A percentile compares a stretch with the other conserved stretches of the same genome.
These are phyloP conservation scores for Cinclus mexicanus DNA, from an alignment of 2,113 vertebrate species.

Conservation along the genomic window DNA sequence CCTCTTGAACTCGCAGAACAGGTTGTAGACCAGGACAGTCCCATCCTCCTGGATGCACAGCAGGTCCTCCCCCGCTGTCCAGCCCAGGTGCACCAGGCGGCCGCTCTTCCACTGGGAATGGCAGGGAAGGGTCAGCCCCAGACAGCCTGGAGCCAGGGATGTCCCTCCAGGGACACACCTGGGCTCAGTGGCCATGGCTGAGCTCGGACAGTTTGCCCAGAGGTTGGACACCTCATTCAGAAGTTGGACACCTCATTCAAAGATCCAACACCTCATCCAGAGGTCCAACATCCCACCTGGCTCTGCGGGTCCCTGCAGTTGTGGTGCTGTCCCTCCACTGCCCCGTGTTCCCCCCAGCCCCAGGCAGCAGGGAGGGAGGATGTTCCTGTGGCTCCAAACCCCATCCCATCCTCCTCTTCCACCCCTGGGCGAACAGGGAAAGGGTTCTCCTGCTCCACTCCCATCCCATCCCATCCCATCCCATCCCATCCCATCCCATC, in stretches of 20 bases:
- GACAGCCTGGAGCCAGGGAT: neutral
- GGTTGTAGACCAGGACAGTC: conserved; percentile 87
- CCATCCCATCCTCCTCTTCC: no score
- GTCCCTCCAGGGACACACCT: rapidly evolving
- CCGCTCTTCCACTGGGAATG: conserved; percentile 89
- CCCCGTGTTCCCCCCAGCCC: rapidly evolving
- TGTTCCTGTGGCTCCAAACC: no score
- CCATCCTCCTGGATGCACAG: conserved; percentile 93
- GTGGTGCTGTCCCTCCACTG: neutral
- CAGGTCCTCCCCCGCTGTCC: conserved; percentile 90
- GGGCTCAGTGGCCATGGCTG: rapidly evolving
- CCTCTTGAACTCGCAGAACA: conserved; percentile 89
- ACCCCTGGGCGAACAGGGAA: no score
- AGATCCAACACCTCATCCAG: neutral
- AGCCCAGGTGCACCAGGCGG: conserved; percentile 85
- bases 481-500: no score
- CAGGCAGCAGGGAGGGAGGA: no score
- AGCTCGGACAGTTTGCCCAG: rapidly evolving
- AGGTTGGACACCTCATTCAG: neutral
- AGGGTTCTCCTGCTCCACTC: no score
- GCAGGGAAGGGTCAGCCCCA: neutral
- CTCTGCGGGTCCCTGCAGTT: neutral
- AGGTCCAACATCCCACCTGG: no score
- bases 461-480: no score
- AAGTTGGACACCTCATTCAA: rapidly evolving